Base-by-base conservation (phyloP, 2,888 invertebrate species). In the Sesia bembeciformis region DNA sequence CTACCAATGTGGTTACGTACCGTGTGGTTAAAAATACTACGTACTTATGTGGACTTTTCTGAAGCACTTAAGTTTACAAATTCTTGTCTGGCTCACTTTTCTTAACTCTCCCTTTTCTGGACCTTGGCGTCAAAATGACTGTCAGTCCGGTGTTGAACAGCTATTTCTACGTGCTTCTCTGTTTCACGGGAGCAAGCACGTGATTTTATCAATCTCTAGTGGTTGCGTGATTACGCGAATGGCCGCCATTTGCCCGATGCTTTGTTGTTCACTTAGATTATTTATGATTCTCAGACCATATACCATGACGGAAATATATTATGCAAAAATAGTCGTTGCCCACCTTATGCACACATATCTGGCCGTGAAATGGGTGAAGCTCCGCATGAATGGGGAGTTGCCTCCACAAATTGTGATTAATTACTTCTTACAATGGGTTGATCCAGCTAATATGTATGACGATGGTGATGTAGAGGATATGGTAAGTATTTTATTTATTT, bases 381-480 rank as follows among this genome's bases (percentile, higher is more conserved):
- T 57, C 40, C 60, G 66, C 39, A 56, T 61, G 39, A 64, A 57
- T 43, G 56, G 66, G 5, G 65, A 72, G 40, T 54, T 79, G 53
- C 57, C 64, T 3, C 81, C 85, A 39, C 74, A 75, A 51, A 54
- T 65, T 54, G 78, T 83, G 3, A 57, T 80, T 0, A 81, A 76
- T 56, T 81, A 78, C 58, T 82, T 81, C 58, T 54, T 78, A 3
- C 84, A 86, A 56, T 86, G 84, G 85, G 59, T 76, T 46, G 79
- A 84, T 60, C 72, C 77, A 39, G 59, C 62, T 1, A 65, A 65
- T 39, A 62, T 77, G 53, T 72, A 81, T 56, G 58, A 62, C 4
- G 74, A 81, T 54, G 70, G 76, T 39, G 64, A 70, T 43, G 63
- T 79, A 49, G 58, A 64, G 42, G 53, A 63, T 39, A 65, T 61